Conservation (phyloP, 2,113 vertebrate species). For the Xyrauchen texanus region DNA sequence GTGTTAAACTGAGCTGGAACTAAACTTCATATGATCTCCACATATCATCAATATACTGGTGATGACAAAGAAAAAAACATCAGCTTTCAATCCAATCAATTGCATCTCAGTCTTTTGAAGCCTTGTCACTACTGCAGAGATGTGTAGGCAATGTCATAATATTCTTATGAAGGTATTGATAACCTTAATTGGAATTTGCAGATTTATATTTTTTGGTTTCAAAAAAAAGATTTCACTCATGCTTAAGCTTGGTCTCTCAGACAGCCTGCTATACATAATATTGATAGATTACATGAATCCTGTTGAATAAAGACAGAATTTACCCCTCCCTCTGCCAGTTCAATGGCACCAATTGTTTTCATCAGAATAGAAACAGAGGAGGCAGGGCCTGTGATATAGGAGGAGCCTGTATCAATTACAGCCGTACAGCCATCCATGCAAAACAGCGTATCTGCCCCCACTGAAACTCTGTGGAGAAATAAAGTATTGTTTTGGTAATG, state of each 20-base stretch:
- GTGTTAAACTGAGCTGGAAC: neutral
- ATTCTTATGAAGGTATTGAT: neutral
- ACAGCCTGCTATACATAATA: too few species aligned
- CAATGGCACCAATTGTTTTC: constrained; percentile 83
- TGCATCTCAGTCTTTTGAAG: neutral
- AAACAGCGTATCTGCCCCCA: constrained; percentile 80
- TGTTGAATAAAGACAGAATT: constrained; percentile 41
- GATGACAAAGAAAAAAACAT: neutral
- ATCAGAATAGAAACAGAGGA: constrained; percentile 82
- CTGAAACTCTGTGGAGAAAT: constrained; percentile 80
- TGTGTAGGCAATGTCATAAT: neutral
- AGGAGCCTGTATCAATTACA: constrained; percentile 88
- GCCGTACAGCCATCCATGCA: constrained; percentile 85
- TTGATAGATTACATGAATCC: too few species aligned
- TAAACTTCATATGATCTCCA: neutral
- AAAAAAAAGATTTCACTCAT: too few species aligned
- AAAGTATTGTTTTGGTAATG: neutral
- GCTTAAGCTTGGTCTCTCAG: too few species aligned
- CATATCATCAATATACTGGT: neutral
- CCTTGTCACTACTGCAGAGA: neutral
- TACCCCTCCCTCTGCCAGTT: constrained; percentile 82
- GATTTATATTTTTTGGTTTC: too few species aligned
- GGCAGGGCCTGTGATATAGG: constrained; percentile 90
- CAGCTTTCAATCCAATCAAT: neutral
- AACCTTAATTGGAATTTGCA: neutral